Base-by-base conservation (phyloP, 1,140 invertebrate species). In the Chironomus striatipennis region DNA sequence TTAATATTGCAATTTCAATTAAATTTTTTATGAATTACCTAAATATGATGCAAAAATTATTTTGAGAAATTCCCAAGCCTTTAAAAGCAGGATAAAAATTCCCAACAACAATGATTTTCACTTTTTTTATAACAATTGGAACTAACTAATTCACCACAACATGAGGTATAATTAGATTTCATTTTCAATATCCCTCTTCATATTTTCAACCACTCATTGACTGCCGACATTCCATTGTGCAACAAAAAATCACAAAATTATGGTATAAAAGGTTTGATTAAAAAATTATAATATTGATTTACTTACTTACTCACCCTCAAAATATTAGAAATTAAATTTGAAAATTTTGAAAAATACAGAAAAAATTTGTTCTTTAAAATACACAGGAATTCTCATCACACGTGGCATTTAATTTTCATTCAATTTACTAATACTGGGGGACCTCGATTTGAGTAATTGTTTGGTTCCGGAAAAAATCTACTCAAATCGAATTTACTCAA, bases 381-480 rank as follows among this genome's bases (percentile, higher is more conserved):
- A 34, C 24, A 34, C 24, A 5, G 24, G 24, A 34, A 34, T 34
- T 34, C 24, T 34, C 24, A 34, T 34, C 24, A 34, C 47, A 57
- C 47, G 47, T 57, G 47, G 47, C 47, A 57, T 57, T 57, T 57
- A 57, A 57, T 57, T 57, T 57, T 57, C 47, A 57, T 57, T 57
- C 47, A 57, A 57, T 57, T 57, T 57, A 10, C n/a, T 57, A 57
- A 57, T 57, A n/a, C n/a, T n/a, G n/a, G n/a, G n/a, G n/a, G n/a
- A n/a, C n/a, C n/a, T n/a, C n/a, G n/a, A n/a, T n/a, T n/a, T n/a
- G n/a, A n/a, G n/a, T n/a, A n/a, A n/a, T n/a, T n/a, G n/a, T n/a
- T n/a, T n/a, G n/a, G n/a, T n/a, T n/a, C n/a, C n/a, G n/a, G n/a
- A n/a, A n/a, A n/a, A n/a, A n/a, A n/a, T n/a, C n/a, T n/a, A n/a